A percentile compares a stretch with the other conserved stretches of the same genome.
These are phyloP conservation scores for Eilema griseolum DNA, from an alignment of 2,888 invertebrate species.

Conservation along the genomic window DNA sequence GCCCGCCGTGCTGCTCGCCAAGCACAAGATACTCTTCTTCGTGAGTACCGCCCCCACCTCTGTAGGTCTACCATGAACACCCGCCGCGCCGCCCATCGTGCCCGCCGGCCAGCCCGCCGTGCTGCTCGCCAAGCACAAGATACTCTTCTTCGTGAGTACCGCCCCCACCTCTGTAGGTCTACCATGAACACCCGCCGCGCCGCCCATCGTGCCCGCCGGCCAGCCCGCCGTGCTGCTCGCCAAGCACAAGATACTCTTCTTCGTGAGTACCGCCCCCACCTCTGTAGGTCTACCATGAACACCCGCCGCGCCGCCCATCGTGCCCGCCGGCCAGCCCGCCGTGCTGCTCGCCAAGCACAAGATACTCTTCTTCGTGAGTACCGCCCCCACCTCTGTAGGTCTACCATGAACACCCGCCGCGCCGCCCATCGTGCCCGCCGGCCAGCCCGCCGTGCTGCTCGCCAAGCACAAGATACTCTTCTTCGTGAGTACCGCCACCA, in stretches of 20 bases:
- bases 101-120: constrained; percentile 97
- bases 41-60: constrained; percentile 85
- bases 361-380: constrained; percentile 96
- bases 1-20: constrained; percentile 94
- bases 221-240: constrained; percentile 95
- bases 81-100: constrained; percentile 88
- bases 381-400: no score
- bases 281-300: constrained; percentile 57
- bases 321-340: constrained; percentile 96
- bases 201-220: constrained; percentile 95
- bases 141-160: constrained; percentile 95
- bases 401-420: constrained; percentile 59
- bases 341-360: constrained; percentile 94
- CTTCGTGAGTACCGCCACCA: constrained; percentile 89
- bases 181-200: constrained; percentile 73
- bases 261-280: constrained; percentile 88
- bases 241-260: constrained; percentile 96
- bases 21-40: constrained; percentile 96
- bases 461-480: constrained; percentile 96
- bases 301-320: constrained; percentile 88
- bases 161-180: no score
- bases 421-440: constrained; percentile 93
- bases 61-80: constrained; percentile 62
- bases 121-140: constrained; percentile 94
- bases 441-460: constrained; percentile 94